These are phyloP conservation scores for Megaleporinus macrocephalus DNA, from an alignment of 2,113 vertebrate genomes.

Conservation along the genomic window DNA sequence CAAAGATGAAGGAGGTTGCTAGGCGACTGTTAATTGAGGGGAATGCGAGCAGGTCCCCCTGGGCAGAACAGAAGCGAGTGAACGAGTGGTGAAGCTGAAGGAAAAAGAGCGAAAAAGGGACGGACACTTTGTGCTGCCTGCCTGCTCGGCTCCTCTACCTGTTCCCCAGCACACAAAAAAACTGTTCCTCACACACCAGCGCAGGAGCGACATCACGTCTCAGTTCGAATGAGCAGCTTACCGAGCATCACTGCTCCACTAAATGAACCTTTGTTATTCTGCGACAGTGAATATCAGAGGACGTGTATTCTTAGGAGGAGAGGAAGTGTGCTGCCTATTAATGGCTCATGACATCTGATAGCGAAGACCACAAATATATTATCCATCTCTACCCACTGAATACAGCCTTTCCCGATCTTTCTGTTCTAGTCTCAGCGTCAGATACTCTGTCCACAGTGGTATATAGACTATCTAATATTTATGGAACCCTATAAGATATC, in stretches of 20 bases:
- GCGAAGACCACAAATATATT: background rate
- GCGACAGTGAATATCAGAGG: background rate
- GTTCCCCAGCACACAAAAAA: background rate
- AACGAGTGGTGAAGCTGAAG: background rate
- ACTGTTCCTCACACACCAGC: background rate
- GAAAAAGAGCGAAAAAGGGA: background rate
- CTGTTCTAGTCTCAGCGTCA: no score
- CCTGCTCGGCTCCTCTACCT: background rate
- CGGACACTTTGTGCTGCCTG: background rate
- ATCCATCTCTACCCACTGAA: no score
- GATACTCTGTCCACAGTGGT: no score
- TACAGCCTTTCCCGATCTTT: no score
- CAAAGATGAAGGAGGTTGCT: slow-evolving; percentile 50
- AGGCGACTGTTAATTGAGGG: slow-evolving; percentile 53
- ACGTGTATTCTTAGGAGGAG: background rate
- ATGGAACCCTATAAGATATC: no score
- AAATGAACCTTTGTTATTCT: background rate
- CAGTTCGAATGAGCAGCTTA: background rate
- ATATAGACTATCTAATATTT: no score
- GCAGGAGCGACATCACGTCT: background rate
- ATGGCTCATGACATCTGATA: background rate
- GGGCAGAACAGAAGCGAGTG: slow-evolving; percentile 18
- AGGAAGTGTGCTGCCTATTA: background rate
- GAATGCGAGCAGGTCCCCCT: slow-evolving; percentile 17
- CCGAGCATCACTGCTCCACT: background rate